Base-by-base conservation (phyloP, 2,888 invertebrate species). In the Malacosoma neustria region DNA sequence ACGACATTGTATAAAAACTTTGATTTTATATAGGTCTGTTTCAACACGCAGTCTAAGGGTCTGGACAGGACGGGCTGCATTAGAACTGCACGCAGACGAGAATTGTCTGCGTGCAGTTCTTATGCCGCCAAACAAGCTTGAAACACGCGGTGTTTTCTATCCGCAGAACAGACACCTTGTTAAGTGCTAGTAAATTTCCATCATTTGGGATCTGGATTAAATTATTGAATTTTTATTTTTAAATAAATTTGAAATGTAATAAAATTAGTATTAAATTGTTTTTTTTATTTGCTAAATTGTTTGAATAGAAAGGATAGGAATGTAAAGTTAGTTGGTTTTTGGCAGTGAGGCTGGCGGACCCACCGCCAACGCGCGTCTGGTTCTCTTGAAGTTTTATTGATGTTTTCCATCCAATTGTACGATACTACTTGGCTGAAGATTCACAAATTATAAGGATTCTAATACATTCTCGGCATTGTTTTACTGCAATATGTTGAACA, bases 321-420 rank as follows among this genome's bases (percentile, higher is more conserved):
- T 44, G 44, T 59, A 51, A n/a, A n/a, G 68, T 69, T 70, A 63
- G 68, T 57, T 67, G 51, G 51, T 57, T 50, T 64, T 64, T 66
- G 72, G 73, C 72, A 72, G 74, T 61, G 57, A 41, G 45, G 54
- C 45, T 43, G 52, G 55, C 45, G 43, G 51, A 39, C 56, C 56
- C 50, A 42, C 57, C 53, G 56, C 61, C 58, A 71, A 54, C 64
- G 61, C 64, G 51, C 69, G 68, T 75, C 64, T 72, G 70, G 48
- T 42, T 65, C 51, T 72, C 61, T 70, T 61, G 65, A 63, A 71
- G 62, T 69, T 75, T 71, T 69, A 73, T 71, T 60, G 29, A 62
- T 62, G 63, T 72, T 70, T 79, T 79, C 9, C 15, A 9, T 22
- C 22, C 22, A 9, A 73, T 79, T 77, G 65, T 63, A 61, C 68